These are phyloP conservation scores for Coremacera marginata DNA, from an alignment of 2,888 invertebrate species.

Conservation along the genomic window DNA sequence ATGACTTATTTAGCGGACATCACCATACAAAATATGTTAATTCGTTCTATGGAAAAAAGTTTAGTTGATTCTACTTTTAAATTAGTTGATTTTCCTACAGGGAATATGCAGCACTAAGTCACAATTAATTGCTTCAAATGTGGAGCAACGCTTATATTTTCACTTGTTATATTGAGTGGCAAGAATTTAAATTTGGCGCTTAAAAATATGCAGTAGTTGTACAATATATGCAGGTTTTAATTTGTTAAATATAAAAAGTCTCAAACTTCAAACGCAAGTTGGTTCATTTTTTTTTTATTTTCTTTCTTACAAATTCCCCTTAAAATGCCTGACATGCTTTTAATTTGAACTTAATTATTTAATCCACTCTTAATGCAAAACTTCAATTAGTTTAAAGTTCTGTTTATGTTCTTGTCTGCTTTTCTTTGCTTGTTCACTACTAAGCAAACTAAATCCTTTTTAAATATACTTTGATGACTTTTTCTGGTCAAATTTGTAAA, in stretches of 20 bases:
- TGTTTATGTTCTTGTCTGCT: background rate
- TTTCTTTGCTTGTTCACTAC: background rate
- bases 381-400: background rate
- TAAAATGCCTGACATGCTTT: too few species aligned
- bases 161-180: too few species aligned
- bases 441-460: background rate
- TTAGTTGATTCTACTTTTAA: too few species aligned
- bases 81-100: too few species aligned
- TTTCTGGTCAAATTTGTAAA: background rate
- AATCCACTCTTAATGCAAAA: background rate
- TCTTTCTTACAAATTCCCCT: background rate
- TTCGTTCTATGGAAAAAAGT: too few species aligned
- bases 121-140: background rate
- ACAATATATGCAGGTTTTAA: background rate
- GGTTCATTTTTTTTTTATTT: background rate
- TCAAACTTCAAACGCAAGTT: background rate
- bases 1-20: too few species aligned
- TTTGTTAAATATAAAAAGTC: too few species aligned
- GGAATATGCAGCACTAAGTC: conserved; percentile 5
- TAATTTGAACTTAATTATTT: background rate
- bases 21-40: too few species aligned
- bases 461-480: conserved; percentile 9
- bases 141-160: background rate
- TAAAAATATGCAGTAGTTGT: conserved; percentile 8
- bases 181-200: background rate